Base-by-base conservation (phyloP, 2,113 vertebrate genomes). In the Neoarius graeffei region DNA sequence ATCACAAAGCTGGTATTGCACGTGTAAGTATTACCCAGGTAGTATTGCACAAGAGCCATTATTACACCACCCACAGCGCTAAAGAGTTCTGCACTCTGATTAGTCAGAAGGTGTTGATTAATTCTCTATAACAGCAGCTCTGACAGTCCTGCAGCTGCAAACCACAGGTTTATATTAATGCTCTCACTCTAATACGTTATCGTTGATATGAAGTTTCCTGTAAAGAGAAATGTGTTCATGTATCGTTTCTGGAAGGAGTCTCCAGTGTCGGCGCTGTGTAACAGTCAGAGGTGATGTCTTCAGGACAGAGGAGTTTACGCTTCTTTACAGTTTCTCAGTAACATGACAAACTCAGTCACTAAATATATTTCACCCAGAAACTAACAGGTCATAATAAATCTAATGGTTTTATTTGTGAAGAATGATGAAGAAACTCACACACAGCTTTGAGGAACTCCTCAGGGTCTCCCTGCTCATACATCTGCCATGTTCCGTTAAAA, bases 401-500 rank as follows among this genome's bases (percentile, higher is more conserved):
- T 25, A 7, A 9, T 5, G 25, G 5, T 35, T 73, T 50, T 52
- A 27, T 57, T 56, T 27, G 57, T 60, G 79, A 81, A 30, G 77
- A 27, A 69, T 64, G 25, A 57, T 48, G 17, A 19, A 62, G 42
- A 48, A 73, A 90, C 95, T 96, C 92, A 97, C 97, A 95, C 0
- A 97, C 86, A 52, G 87, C 93, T 92, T 94, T 95, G 76, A 97
- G 93, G 69, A 97, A 97, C 1, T 93, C 93, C 48, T 97, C 96
- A 0, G 94, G 93, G 86, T 97, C 97, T 83, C 96, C 95, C 87
- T 98, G 96, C 7, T 90, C 84, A 23, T 96, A 95, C 86, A 97
- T 94, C 69, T 97, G 92, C 96, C 97, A 97, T 4, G 94, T 95
- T 84, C 97, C 96, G 1, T 2, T 90, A 83, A 97, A 97, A 1